A percentile compares a stretch with the other conserved stretches of the same genome.
Evolutionary conservation across 2,888 invertebrate species (phyloP).

Genomic region (Polydrusus cervinus): DNA sequence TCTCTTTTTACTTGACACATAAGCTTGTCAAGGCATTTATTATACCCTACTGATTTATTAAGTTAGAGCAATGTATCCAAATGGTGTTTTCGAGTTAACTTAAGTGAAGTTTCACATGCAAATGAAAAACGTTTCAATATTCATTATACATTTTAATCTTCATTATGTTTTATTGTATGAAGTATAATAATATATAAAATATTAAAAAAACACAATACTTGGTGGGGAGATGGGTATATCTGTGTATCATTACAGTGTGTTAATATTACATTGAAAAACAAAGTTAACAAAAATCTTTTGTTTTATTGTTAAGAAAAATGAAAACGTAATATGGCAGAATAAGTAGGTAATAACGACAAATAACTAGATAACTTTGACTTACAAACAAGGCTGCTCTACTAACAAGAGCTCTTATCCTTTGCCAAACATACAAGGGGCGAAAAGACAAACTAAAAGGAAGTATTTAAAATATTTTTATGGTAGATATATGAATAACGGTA

Average conservation of each 20-base stretch:
- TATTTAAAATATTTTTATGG: not conserved
- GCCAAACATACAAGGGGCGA: not conserved
- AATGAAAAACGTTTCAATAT: slow-evolving; percentile 11
- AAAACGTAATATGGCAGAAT: not conserved
- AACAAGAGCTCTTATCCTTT: not conserved
- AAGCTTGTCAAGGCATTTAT: slow-evolving; percentile 52
- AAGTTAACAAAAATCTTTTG: not conserved
- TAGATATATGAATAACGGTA: not conserved
- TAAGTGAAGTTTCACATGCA: slow-evolving; percentile 29
- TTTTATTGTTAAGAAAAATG: not conserved
- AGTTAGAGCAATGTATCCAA: slow-evolving; percentile 48
- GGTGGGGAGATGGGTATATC: too few species aligned
- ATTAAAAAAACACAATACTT: too few species aligned
- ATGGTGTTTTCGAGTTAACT: slow-evolving; percentile 45
- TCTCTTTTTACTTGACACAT: slow-evolving; percentile 51
- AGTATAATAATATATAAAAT: too few species aligned
- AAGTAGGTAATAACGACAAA: not conserved
- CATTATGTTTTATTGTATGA: too few species aligned
- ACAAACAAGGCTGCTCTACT: not conserved
- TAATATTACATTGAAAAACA: too few species aligned
- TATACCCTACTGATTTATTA: slow-evolving; percentile 50
- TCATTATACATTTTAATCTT: not conserved
- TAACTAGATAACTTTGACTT: not conserved
- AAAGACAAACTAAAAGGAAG: not conserved
- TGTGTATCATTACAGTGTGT: too few species aligned